Evolutionary conservation across 2,797 vertebrate genomes (phyloP), one percentile per base, ranked within the genome.

Genomic region (Rhabdomys pumilio): DNA sequence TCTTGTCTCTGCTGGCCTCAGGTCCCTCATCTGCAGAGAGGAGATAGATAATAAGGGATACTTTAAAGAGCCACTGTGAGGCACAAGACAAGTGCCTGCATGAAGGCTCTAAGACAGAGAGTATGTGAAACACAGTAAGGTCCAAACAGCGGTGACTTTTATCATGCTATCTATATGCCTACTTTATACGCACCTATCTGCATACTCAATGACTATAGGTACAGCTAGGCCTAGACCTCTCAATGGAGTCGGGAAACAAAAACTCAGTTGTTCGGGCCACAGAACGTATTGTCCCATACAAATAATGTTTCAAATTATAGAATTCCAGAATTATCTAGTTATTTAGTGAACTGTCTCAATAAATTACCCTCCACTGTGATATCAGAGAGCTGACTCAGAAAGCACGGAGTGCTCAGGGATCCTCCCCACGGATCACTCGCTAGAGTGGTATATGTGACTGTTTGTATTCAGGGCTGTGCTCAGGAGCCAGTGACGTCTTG

Each of bases 261-360:
- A 57, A 69, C 80, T 82, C 61, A 50, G 80, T 59, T 82, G 55
- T 44, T 89, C 73, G 63, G 81, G 89, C 97, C 26, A 77, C 86
- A 67, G 82, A 97, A 88, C 63, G 22, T 14, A 73, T 85, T 83
- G 84, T 88, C 44, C 59, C 84, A 93, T 29, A 87, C 69, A 93
- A 96, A 91, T 53, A 92, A 89, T n/a, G 61, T 61, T 91, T 59
- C n/a, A 93, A 85, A 76, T 89, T 38, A 82, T 15, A 92, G 81
- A 95, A 92, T 79, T 95, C 92, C n/a, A 86, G 83, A 93, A 94
- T 57, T 73, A 14, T 90, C 41, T 44, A 93, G 84, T 63, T 72
- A 91, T 47, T 22, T 10, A 83, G 63, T 10, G 47, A 86, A 73
- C 65, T 4, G 10, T 85, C n/a, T 72, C 41, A 63, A 17, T 77